These are phyloP conservation scores for Danio jaintianensis DNA, from an alignment of 2,797 vertebrate species.

Conservation along the genomic window DNA sequence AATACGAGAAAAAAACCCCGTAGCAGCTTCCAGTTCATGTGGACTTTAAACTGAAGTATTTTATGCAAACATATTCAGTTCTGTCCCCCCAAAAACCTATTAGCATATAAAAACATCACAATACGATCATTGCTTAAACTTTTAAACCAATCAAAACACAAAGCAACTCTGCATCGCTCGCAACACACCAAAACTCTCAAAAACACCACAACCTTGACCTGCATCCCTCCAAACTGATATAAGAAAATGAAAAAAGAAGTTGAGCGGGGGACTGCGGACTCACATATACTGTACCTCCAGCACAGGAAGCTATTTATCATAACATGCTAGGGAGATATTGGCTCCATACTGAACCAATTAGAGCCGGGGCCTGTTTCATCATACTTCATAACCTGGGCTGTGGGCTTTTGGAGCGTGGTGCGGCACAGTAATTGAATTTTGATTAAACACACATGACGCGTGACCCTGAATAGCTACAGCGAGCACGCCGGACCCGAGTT, in stretches of 20 bases:
- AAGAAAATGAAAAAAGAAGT: not conserved
- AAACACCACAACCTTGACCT: slow-evolving; percentile 35
- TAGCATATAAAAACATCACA: not conserved
- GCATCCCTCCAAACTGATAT: slow-evolving; percentile 27
- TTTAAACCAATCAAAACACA: not conserved
- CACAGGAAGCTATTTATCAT: slow-evolving; percentile 92
- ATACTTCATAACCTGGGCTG: slow-evolving; percentile 88
- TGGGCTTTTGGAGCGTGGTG: slow-evolving; percentile 87
- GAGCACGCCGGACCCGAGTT: slow-evolving; percentile 77
- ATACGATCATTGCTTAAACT: not conserved
- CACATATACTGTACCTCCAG: slow-evolving; percentile 79
- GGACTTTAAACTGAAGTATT: too few relatives aligned
- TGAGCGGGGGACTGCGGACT: slow-evolving; percentile 65
- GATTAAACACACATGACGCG: slow-evolving; percentile 94
- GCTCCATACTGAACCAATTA: slow-evolving; percentile 93
- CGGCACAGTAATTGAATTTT: slow-evolving; percentile 93
- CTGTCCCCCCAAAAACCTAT: not conserved
- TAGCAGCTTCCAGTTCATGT: too few relatives aligned
- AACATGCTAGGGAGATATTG: slow-evolving; percentile 85
- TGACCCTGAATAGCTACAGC: slow-evolving; percentile 80
- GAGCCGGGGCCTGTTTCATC: slow-evolving; percentile 85
- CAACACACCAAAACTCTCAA: not conserved
- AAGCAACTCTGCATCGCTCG: not conserved
- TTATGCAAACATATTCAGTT: not conserved
- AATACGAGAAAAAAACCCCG: too few relatives aligned